Evolutionary conservation across 2,888 invertebrate species (phyloP).

Genomic region (Malthinus seriepunctatus): DNA sequence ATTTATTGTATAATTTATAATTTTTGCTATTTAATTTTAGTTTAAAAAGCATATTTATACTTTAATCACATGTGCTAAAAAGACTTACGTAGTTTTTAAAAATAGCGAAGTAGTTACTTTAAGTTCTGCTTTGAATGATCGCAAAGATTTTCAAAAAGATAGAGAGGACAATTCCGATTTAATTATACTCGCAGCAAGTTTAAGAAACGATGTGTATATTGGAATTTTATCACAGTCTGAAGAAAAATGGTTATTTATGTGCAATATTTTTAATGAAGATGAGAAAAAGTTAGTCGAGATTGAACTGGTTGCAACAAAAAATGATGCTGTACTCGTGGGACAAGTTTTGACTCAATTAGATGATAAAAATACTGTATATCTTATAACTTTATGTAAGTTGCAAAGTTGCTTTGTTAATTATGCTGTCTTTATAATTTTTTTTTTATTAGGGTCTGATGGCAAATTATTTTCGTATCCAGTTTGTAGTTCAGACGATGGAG

Average conservation of each 20-base stretch:
- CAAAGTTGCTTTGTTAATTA: constrained; percentile 1
- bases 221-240: constrained; percentile 38
- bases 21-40: constrained; percentile 52
- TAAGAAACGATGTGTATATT: constrained; percentile 41
- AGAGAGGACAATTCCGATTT: constrained; percentile 47
- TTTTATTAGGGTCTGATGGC: constrained; percentile 68
- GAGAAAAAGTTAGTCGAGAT: constrained; percentile 38
- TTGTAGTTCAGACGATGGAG: constrained; percentile 34
- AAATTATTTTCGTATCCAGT: constrained; percentile 63
- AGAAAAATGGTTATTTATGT: constrained; percentile 32
- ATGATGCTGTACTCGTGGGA: constrained; percentile 49
- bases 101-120: constrained; percentile 70
- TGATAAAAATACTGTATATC: constrained; percentile 50
- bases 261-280: constrained; percentile 37
- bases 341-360: constrained; percentile 58
- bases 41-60: constrained; percentile 64
- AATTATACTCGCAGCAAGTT: constrained; percentile 43
- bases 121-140: constrained; percentile 64
- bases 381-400: constrained; percentile 67
- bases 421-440: constrained; percentile 18
- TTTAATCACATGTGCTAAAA: constrained; percentile 56
- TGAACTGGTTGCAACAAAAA: constrained; percentile 49
- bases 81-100: constrained; percentile 65
- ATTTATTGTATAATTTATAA: constrained; percentile 12
- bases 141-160: constrained; percentile 59